These are phyloP conservation scores for Hydrolagus affinis DNA, from an alignment of 2,113 vertebrate species.

Conservation along the genomic window DNA sequence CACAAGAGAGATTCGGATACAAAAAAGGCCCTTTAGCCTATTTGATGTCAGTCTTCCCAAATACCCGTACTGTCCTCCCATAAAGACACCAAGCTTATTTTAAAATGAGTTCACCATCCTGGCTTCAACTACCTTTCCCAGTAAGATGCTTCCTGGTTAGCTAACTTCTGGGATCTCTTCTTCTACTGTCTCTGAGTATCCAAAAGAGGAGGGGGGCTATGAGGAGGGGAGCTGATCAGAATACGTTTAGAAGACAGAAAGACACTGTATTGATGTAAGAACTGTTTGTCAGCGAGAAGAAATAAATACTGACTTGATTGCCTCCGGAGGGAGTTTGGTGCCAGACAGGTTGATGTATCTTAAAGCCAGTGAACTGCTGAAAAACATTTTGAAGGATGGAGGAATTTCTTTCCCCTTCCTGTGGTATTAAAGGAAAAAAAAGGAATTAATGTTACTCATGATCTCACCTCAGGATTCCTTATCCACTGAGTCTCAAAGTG, in stretches of 20 bases:
- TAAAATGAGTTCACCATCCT: too few species aligned
- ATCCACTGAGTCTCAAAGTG: too few species aligned
- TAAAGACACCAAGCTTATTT: too few species aligned
- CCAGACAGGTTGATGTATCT: constrained; percentile 84
- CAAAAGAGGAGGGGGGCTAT: background rate
- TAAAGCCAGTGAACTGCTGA: constrained; percentile 82
- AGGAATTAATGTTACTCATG: constrained; percentile 24
- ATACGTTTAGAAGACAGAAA: background rate
- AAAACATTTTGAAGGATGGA: constrained; percentile 90
- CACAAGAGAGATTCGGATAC: too few species aligned
- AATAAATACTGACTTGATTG: constrained; percentile 75
- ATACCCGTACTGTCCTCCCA: too few species aligned
- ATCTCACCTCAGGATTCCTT: background rate
- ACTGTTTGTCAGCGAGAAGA: background rate
- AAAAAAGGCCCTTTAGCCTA: too few species aligned
- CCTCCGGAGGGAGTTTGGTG: constrained; percentile 86
- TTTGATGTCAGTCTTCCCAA: too few species aligned
- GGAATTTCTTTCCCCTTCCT: constrained; percentile 93
- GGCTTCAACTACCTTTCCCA: too few species aligned
- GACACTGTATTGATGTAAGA: background rate
- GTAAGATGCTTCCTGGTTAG: too few species aligned
- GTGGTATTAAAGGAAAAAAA: constrained; percentile 37
- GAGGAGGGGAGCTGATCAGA: background rate
- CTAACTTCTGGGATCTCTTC: too few species aligned
- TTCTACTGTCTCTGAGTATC: too few species aligned